These are phyloP conservation scores for Aythya baeri DNA, from an alignment of 2,113 vertebrate genomes.

Conservation along the genomic window DNA sequence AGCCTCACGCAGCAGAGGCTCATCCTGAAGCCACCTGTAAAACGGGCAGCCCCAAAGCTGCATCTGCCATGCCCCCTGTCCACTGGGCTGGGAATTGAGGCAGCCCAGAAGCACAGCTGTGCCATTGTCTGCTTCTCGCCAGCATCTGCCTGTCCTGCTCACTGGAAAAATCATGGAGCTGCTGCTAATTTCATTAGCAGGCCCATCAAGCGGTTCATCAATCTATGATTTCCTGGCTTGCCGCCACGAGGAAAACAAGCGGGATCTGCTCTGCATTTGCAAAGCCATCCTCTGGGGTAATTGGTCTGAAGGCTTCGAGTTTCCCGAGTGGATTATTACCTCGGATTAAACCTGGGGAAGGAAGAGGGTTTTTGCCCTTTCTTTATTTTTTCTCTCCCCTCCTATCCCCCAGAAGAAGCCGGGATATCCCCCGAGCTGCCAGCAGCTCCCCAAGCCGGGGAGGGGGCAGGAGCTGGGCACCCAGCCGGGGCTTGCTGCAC, in stretches of 20 bases:
- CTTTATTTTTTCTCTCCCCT: not conserved
- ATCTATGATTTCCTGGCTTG: constrained; percentile 42
- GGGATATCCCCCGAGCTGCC: not conserved
- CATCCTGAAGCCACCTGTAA: not conserved
- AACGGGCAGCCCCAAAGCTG: not conserved
- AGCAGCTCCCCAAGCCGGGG: not conserved
- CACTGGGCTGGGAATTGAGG: not conserved
- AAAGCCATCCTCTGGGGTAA: constrained; percentile 1
- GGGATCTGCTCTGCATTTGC: constrained; percentile 32
- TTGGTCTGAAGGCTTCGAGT: constrained; percentile 22
- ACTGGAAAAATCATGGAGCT: not conserved
- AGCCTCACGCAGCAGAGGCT: accelerated
- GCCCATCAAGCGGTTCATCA: constrained; percentile 40
- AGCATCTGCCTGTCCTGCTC: constrained; percentile 20
- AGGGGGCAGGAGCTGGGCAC: not conserved
- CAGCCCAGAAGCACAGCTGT: not conserved
- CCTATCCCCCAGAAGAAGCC: not conserved
- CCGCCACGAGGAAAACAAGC: constrained; percentile 10
- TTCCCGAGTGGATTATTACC: constrained; percentile 26
- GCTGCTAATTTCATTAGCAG: constrained; percentile 59
- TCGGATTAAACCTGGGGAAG: not conserved
- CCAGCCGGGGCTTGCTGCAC: not conserved
- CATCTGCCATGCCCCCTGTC: not conserved
- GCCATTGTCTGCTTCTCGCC: not conserved
- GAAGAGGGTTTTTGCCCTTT: not conserved